These are phyloP conservation scores for Hydroisotoma schaefferi DNA, from an alignment of 2,888 invertebrate genomes.

Conservation along the genomic window DNA sequence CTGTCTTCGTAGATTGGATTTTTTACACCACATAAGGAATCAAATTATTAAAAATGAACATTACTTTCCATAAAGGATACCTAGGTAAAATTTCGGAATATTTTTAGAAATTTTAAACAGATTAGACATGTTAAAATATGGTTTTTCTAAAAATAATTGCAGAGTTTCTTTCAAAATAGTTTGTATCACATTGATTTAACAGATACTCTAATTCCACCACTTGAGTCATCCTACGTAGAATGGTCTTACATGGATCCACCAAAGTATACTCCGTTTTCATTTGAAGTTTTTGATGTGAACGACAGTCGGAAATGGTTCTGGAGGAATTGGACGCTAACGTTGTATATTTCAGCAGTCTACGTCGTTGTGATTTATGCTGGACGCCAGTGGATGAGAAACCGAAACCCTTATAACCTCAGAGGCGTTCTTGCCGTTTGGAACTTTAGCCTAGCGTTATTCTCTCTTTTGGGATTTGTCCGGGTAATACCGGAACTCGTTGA, in stretches of 20 bases:
- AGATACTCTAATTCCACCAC: conserved; percentile 7
- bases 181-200: not conserved
- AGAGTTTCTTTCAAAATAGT: too few relatives aligned
- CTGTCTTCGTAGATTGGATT: too few relatives aligned
- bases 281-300: conserved; percentile 12
- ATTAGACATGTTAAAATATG: too few relatives aligned
- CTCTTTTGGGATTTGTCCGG: conserved; percentile 11
- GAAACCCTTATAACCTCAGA: conserved; percentile 23
- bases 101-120: too few relatives aligned
- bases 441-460: conserved; percentile 15
- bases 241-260: conserved; percentile 12
- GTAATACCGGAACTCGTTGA: conserved; percentile 38
- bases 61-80: too few relatives aligned
- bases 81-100: too few relatives aligned
- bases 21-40: too few relatives aligned
- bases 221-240: conserved; percentile 6
- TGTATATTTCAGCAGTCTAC: conserved; percentile 34
- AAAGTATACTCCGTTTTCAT: conserved; percentile 3
- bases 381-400: conserved; percentile 24
- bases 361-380: conserved; percentile 27
- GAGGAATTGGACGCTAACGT: conserved; percentile 25
- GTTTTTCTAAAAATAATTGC: too few relatives aligned
- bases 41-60: too few relatives aligned
- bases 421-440: conserved; percentile 14
- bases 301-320: conserved; percentile 29